Conservation (phyloP, 2,113 vertebrate species). For the Dascyllus trimaculatus region DNA sequence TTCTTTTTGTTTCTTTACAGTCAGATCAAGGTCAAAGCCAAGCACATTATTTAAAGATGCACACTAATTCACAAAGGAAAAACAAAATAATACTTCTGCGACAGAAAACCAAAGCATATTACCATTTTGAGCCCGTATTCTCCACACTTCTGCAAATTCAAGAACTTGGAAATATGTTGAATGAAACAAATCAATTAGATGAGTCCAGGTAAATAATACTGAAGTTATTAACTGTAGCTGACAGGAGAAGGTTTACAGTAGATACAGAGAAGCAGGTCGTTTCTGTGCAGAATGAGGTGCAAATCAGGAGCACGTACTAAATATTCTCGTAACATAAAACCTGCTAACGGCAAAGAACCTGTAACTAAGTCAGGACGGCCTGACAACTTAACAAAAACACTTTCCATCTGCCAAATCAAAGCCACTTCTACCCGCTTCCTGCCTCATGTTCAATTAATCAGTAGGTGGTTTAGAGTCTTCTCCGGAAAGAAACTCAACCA, state of each 20-base stretch:
- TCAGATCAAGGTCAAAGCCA: neutral
- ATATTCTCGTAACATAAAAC: neutral
- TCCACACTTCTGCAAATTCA: too few species aligned
- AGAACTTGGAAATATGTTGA: too few species aligned
- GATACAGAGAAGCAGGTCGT: neutral
- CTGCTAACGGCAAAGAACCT: neutral
- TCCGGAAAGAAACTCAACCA: slow-evolving; percentile 47
- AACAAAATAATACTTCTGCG: neutral
- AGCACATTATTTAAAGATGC: neutral
- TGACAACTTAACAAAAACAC: slow-evolving; percentile 25
- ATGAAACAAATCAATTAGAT: too few species aligned
- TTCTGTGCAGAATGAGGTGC: neutral
- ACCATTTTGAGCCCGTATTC: too few species aligned
- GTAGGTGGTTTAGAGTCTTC: slow-evolving; percentile 25
- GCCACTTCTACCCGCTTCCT: neutral
- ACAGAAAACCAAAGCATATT: neutral
- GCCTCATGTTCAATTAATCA: slow-evolving; percentile 23
- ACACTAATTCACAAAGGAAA: neutral
- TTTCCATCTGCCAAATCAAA: slow-evolving; percentile 29
- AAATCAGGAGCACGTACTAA: neutral
- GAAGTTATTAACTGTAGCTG: too few species aligned
- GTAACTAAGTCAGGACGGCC: slow-evolving; percentile 6
- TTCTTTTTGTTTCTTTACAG: neutral
- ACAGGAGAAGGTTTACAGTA: too few species aligned
- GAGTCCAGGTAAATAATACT: too few species aligned